Base-by-base conservation (phyloP, 2,797 vertebrate genomes). In the Manis pentadactyla region DNA sequence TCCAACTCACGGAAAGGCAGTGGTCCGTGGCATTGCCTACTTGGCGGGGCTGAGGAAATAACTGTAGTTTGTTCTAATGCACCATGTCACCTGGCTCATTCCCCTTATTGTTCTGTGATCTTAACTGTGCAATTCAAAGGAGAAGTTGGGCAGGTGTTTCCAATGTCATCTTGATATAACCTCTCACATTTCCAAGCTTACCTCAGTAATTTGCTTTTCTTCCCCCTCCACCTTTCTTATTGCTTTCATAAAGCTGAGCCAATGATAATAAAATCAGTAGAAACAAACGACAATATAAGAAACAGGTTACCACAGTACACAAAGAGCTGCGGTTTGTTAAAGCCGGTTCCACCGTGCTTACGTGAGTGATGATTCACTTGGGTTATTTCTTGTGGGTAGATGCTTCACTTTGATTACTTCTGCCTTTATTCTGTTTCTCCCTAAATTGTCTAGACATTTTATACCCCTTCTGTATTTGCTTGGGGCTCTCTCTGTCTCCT, bases 41-140 rank as follows among this genome's bases (percentile, higher is more conserved):
- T 85, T 92, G 57, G 73, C 61, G 87, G 57, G 93, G 61, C 25
- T 46, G 81, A 96, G 96, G 94, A 96, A 98, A 93, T 94, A 90
- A 85, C 92, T 94, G 91, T 19, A 6, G 59, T 96, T 94, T 96
- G 42, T 90, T 92, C 87, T 93, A 96, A 95, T 59, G 90, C 71
- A 86, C 95, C 88, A 0, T 97, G 96, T 95, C 95, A 96, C 95
- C 83, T 95, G 96, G 96, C 92, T 90, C 92, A 78, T 90, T 97
- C 94, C 94, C 96, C 96, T 53, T 86, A 96, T 75, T 97, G 95
- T 93, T 97, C 96, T 93, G 84, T 64, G 93, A 97, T 90, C 88
- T 96, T 86, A 95, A 96, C 97, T 79, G 46, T n/a, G n/a, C 69
- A 69, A 86, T 74, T 97, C 87, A 94, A 97, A 97, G 81, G 77